Base-by-base conservation (phyloP, 2,797 vertebrate species). In the Neosilurus mollespiculum region DNA sequence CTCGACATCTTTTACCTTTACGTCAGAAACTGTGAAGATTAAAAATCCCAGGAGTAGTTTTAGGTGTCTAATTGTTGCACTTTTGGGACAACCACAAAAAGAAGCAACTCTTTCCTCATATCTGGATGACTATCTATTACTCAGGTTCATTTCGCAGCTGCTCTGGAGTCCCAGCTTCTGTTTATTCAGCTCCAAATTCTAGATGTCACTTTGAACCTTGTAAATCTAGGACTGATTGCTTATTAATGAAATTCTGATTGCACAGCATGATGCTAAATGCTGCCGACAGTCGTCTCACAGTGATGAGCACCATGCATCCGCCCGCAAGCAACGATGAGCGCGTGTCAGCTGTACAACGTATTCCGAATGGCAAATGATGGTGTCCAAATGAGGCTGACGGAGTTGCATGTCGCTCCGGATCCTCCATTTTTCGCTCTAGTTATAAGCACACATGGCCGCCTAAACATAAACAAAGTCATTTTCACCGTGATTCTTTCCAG, bases 111-210 rank as follows among this genome's bases (percentile, higher is more conserved):
- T 22, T 43, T 61, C 14, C 11, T 49, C 22, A 5, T 37, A 20
- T 30, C 20, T 24, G 15, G 30, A 49, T 49, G 71, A 18, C 51
- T 59, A 64, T 18, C 24, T 16, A 24, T 76, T 51, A 51, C 26
- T 15, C 37, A 5, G 30, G 43, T 62, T 71, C n/a, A 79, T 72
- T 79, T 34, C 16, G 3, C 81, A 51, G n/a, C 62, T 59, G 12
- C 22, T n/a, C 73, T 6, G 26, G 49, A 22, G 12, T 71, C 18
- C 9, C 59, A 12, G 24, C 22, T n/a, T 75, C 16, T 8, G 66
- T 77, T 80, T 58, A 80, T 73, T 80, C 58, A 56, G 26, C 67
- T 79, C 26, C 80, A 24, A 84, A 80, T 84, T 84, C 43, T 22
- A 80, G 59, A 65, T 20, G 58, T 34, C 75, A 62, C 11, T 49